Percentiles rank a stretch among this genome's conserved stretches.
These are phyloP conservation scores for Girardinichthys multiradiatus DNA, from an alignment of 2,113 vertebrate genomes.

Conservation along the genomic window DNA sequence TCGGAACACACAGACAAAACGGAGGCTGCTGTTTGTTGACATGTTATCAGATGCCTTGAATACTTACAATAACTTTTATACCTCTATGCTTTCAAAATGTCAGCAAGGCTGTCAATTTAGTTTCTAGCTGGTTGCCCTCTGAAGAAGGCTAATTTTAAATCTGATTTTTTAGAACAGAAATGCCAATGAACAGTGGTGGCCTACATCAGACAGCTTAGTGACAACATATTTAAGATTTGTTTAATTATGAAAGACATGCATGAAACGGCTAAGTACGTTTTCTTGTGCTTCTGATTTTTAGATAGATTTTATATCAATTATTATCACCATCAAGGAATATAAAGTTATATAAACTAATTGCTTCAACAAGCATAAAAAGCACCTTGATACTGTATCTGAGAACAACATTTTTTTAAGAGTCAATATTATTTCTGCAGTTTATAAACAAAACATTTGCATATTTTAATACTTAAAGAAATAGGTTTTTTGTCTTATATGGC, in stretches of 20 bases:
- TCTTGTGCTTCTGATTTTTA: neutral
- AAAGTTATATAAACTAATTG: neutral
- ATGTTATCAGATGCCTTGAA: conserved; percentile 16
- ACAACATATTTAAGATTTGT: neutral
- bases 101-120: conserved; percentile 25
- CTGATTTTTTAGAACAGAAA: conserved; percentile 39
- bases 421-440: neutral
- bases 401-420: neutral
- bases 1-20: neutral
- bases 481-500: neutral
- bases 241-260: neutral
- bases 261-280: no score
- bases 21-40: conserved; percentile 2
- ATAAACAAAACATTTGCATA: neutral
- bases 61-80: conserved; percentile 34
- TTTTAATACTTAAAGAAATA: neutral
- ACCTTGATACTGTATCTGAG: neutral
- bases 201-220: neutral
- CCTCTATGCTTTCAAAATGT: conserved; percentile 42
- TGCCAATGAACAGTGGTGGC: conserved; percentile 24
- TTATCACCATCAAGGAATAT: neutral
- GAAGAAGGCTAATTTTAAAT: conserved; percentile 33
- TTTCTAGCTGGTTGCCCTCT: conserved; percentile 7
- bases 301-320: neutral
- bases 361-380: neutral